Evolutionary conservation across 2,113 vertebrate genomes (phyloP).

Genomic region (Sinocyclocheilus anophthalmus): DNA sequence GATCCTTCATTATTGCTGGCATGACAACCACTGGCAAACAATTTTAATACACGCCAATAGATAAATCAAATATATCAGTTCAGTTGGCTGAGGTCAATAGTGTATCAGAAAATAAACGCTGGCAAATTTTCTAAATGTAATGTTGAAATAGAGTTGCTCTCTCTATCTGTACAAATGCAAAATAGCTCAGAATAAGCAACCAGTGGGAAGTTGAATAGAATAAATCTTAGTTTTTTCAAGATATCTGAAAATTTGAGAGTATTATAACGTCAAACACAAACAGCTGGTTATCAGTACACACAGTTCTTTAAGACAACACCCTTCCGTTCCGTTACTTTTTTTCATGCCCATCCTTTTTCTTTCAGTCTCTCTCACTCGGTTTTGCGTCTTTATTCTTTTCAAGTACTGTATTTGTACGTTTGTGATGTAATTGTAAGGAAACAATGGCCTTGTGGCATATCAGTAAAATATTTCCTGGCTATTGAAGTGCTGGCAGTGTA

Average conservation of each 20-base stretch:
- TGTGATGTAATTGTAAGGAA: slow-evolving; percentile 28
- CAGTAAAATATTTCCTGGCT: slow-evolving; percentile 29
- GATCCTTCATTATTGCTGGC: background rate
- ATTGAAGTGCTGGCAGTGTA: slow-evolving; percentile 18
- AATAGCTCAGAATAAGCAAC: slow-evolving; percentile 39
- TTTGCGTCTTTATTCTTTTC: background rate
- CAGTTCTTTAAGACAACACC: slow-evolving; percentile 36
- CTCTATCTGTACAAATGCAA: background rate
- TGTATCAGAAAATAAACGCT: background rate
- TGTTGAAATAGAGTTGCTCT: too few species aligned
- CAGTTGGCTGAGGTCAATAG: background rate
- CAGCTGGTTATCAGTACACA: slow-evolving; percentile 1
- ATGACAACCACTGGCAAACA: background rate
- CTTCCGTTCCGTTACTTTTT: background rate
- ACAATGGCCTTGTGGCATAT: slow-evolving; percentile 23
- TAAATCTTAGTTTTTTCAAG: slow-evolving; percentile 3
- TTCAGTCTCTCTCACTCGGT: background rate
- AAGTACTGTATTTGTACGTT: background rate
- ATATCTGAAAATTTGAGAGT: slow-evolving; percentile 3
- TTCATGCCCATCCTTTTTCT: background rate
- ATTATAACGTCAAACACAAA: slow-evolving; percentile 39
- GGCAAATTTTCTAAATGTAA: background rate
- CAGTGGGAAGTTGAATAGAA: slow-evolving; percentile 19
- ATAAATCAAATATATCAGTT: background rate
- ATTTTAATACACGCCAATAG: background rate